Base-by-base conservation (phyloP, 2,113 vertebrate genomes). In the Coreoperca whiteheadi region DNA sequence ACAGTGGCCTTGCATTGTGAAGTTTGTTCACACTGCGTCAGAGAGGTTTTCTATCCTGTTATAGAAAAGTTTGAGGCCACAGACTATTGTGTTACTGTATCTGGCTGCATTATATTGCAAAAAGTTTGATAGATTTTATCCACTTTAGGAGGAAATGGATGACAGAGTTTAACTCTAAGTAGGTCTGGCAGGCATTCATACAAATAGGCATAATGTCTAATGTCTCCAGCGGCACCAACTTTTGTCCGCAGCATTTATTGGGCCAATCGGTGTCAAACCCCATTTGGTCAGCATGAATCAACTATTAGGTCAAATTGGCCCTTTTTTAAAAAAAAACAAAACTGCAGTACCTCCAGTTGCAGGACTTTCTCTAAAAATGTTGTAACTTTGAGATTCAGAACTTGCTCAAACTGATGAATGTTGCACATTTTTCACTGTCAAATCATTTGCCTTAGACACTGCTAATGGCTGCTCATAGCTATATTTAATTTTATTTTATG, bases 391-490 rank as follows among this genome's bases (percentile, higher is more conserved):
- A 34, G 34, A 67, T 75, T 21, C 28, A 5, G 46, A 77, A 32
- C 60, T 56, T 74, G 71, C 46, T 46, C 18, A 68, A 71, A 30
- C 8, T 76, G 72, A 54, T 32, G 59, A 80, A 67, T 67, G 28
- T 20, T 39, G 61, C 41, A 56, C 61, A 0, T 73, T 21, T 34
- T 50, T 72, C 18, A 1, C 39, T 28, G 83, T 82, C 60, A 72
- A 25, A 68, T 51, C 0, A 6, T 68, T 75, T 48, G 50, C 60
- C 79, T 81, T 4, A 61, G 71, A 57, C 46, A 0, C 56, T 8
- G 70, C 59, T 82, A 85, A 82, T 72, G 75, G 61, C 60, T 67
- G 70, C 53, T 75, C 66, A 61, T 10, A 37, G 71, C 53, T 56
- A 37, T 51, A 72, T 71, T 41, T 66, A 51, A 85, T 69, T 51